A percentile compares a stretch with the other conserved stretches of the same genome.
Evolutionary conservation across 2,888 invertebrate genomes (phyloP).

Genomic region (Clistopyga incitator): DNA sequence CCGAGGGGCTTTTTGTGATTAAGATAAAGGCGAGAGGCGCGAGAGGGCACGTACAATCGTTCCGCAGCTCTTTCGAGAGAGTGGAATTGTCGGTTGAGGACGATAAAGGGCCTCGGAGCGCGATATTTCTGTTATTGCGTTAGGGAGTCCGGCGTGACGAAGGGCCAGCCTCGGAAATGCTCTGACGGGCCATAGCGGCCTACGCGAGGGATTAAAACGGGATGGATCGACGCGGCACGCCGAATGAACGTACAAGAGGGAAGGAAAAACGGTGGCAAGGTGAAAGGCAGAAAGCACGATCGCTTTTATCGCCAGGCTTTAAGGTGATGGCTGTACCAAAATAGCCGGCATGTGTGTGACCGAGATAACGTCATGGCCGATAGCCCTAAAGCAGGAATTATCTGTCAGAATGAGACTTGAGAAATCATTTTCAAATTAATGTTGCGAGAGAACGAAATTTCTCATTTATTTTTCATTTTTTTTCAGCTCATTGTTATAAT

Average conservation of each 20-base stretch:
- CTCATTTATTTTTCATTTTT: too few relatives aligned
- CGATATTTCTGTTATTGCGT: constrained; percentile 62
- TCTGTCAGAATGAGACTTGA: too few relatives aligned
- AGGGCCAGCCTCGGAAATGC: constrained; percentile 11
- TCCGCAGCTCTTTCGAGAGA: constrained; percentile 35
- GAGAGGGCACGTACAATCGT: constrained; percentile 36
- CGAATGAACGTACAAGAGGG: constrained; percentile 38
- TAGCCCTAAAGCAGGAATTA: too few relatives aligned
- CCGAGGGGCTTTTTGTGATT: constrained; percentile 18
- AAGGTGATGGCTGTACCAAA: background rate
- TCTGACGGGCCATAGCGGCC: constrained; percentile 25
- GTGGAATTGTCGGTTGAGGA: constrained; percentile 39
- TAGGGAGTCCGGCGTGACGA: constrained; percentile 20
- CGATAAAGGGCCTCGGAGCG: constrained; percentile 19
- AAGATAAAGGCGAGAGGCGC: constrained; percentile 16
- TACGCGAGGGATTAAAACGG: constrained; percentile 61
- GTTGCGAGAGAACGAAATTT: too few relatives aligned
- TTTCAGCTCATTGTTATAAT: too few relatives aligned
- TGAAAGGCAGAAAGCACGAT: constrained; percentile 4
- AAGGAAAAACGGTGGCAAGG: background rate
- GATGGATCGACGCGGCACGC: constrained; percentile 48
- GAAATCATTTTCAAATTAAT: too few relatives aligned
- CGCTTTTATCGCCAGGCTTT: background rate
- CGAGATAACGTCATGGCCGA: too few relatives aligned
- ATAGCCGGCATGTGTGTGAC: too few relatives aligned